Evolutionary conservation across 2,888 invertebrate species (phyloP), one percentile per base, ranked within the genome.

Genomic region (Dorcus hopei): DNA sequence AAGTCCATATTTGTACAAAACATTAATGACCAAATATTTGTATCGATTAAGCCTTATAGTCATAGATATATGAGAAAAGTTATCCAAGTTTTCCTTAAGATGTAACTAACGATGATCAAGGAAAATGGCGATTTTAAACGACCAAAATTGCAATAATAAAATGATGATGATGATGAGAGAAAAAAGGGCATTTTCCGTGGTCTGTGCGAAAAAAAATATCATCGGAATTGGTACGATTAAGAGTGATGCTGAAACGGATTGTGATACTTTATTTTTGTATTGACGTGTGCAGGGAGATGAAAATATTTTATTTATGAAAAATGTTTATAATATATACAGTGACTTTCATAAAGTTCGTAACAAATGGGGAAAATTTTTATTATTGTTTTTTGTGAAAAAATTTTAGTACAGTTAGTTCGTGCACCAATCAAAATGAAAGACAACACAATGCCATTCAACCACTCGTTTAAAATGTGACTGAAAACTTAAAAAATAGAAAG

Each of bases 241-340:
- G 49, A 62, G 65, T 65, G 66, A 68, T 67, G 68, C 62, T 62
- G 67, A 65, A 65, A 68, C 63, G 74, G 77, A 77, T 71, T 78
- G 77, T 78, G 77, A 78, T 78, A 77, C 70, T 74, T 76, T 77
- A 76, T 78, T 78, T 78, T 77, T 77, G 72, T 77, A 77, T 71
- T 69, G 70, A 59, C 48, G 49, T 54, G 59, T 65, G 63, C 56
- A 61, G 63, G 64, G 61, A 62, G 61, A 63, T 66, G 69, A 67
- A 67, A 68, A 61, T 65, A 67, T 68, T 70, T 73, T 74, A 74
- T 73, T 69, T 74, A 58, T 61, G 54, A 53, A 58, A 45, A 49
- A 53, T 58, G 42, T 54, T 54, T 54, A 42, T 58, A 52, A 58
- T 58, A 54, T 53, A 59, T 52, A n/a, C n/a, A n/a, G n/a, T n/a